A percentile compares a stretch with the other conserved stretches of the same genome.
These are phyloP conservation scores for Caenorhabditis sp. DNA, from an alignment of 2,888 invertebrate genomes.

Conservation along the genomic window DNA sequence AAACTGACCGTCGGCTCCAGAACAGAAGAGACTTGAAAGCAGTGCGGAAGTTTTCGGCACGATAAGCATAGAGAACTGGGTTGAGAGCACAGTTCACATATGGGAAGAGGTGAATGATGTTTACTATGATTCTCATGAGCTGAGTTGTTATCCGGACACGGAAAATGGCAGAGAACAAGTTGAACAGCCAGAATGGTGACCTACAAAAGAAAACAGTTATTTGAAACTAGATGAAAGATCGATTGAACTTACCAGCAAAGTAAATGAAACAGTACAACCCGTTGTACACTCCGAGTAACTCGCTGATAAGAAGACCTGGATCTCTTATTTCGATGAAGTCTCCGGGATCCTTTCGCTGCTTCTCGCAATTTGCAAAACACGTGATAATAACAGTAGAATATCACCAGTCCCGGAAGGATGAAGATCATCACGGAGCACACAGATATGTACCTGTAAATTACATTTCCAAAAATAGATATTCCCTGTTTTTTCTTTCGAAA, in stretches of 20 bases:
- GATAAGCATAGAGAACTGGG: constrained; percentile 80
- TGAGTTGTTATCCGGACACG: constrained; percentile 78
- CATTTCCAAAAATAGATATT: not conserved
- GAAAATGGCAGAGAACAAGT: constrained; percentile 81
- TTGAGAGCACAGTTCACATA: constrained; percentile 83
- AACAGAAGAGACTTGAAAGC: constrained; percentile 80
- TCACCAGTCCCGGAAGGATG: constrained; percentile 79
- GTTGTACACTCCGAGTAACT: constrained; percentile 82
- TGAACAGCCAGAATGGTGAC: constrained; percentile 83
- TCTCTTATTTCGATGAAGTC: constrained; percentile 75
- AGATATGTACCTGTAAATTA: constrained; percentile 79
- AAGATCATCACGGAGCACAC: constrained; percentile 81
- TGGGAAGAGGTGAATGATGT: constrained; percentile 82
- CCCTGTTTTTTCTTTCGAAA: not conserved
- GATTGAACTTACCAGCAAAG: constrained; percentile 78
- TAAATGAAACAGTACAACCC: constrained; percentile 83
- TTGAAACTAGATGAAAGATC: no score
- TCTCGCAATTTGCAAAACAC: constrained; percentile 82
- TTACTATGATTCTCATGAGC: constrained; percentile 81
- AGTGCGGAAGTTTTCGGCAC: constrained; percentile 81
- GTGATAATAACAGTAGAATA: constrained; percentile 82
- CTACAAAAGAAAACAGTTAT: constrained; percentile 53
- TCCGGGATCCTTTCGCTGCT: constrained; percentile 74
- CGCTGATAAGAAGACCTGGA: constrained; percentile 80
- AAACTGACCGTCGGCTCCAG: constrained; percentile 67